phyloP scores from a whole-genome alignment of 2,113 vertebrate species.

The Sturnira hondurensis region DNA sequence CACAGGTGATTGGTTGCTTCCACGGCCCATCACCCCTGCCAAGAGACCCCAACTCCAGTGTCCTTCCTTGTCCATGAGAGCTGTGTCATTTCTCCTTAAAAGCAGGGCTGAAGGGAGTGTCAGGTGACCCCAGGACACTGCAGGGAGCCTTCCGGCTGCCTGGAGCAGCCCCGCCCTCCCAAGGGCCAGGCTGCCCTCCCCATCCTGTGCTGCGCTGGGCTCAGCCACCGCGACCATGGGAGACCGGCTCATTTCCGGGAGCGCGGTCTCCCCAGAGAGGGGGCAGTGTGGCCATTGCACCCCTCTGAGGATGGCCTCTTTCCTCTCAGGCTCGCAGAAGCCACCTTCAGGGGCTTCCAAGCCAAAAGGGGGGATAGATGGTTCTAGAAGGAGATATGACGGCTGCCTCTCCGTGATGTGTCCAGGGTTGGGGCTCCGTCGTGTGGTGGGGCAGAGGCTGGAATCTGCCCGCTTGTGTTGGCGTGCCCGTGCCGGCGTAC shows the following conservation, averaged over 20 bases:
- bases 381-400: neutral
- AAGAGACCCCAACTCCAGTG: accelerated
- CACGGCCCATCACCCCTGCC: accelerated
- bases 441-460: too few species aligned
- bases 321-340: neutral
- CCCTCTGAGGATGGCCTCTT: neutral
- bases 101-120: neutral
- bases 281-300: accelerated
- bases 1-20: accelerated
- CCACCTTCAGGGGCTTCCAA: accelerated
- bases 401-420: neutral
- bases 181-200: accelerated
- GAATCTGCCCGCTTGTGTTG: too few species aligned
- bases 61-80: neutral
- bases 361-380: neutral
- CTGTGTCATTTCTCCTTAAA: neutral
- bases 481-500: too few species aligned
- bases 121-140: neutral
- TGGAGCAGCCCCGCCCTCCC: neutral
- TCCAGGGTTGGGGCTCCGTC: too few species aligned
- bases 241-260: accelerated
- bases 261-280: neutral
- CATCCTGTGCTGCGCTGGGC: too few species aligned
- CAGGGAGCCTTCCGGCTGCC: neutral
- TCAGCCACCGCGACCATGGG: accelerated